Evolutionary conservation across 2,797 vertebrate species (phyloP).

Genomic region (Ptychadena robeensis): DNA sequence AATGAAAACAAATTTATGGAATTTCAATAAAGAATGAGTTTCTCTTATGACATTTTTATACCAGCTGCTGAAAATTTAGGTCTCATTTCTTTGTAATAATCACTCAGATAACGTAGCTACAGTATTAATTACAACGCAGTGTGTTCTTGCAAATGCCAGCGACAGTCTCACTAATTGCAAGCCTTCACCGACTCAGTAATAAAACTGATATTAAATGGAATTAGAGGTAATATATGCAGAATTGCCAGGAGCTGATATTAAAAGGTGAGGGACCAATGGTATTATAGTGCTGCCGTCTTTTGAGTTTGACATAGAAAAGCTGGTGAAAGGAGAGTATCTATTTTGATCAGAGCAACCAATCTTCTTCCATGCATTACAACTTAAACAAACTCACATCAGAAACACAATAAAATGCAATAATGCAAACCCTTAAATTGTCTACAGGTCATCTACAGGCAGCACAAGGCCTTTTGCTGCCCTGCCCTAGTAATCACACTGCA

Average conservation of each 20-base stretch:
- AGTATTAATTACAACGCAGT: conserved; percentile 3
- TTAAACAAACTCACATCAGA: too few relatives aligned
- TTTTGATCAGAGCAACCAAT: background rate
- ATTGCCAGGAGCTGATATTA: background rate
- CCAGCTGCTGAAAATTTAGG: too few relatives aligned
- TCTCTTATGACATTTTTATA: background rate
- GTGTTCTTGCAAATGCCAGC: conserved; percentile 4
- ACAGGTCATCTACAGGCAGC: too few relatives aligned
- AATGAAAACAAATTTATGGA: background rate
- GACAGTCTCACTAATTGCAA: background rate
- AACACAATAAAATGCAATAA: too few relatives aligned
- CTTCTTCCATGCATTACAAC: background rate
- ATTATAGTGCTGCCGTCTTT: background rate
- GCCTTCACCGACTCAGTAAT: background rate
- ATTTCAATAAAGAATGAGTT: background rate
- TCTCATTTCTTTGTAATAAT: background rate
- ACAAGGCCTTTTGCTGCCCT: too few relatives aligned
- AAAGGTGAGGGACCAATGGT: background rate
- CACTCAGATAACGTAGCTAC: background rate
- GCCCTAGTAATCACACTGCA: too few relatives aligned
- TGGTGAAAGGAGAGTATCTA: background rate
- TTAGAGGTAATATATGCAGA: background rate
- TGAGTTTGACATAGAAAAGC: background rate
- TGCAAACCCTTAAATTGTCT: too few relatives aligned
- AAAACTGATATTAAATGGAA: conserved; percentile 1